phyloP scores from a whole-genome alignment of 2,113 vertebrate species.

The Eleginops maclovinus region DNA sequence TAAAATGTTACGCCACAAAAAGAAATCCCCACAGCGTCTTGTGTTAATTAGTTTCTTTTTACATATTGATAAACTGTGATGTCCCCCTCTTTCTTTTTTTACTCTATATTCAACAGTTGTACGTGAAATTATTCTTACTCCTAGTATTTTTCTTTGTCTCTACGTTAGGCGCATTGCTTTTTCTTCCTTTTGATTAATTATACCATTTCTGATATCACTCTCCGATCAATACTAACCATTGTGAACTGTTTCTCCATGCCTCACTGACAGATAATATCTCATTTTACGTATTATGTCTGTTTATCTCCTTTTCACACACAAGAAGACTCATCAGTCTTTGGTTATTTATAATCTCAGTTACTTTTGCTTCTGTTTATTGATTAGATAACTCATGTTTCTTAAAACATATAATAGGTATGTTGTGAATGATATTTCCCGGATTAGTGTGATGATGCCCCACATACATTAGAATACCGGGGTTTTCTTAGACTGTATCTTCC shows the following conservation, averaged over 20 bases:
- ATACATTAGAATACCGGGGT: not conserved
- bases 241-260: not conserved
- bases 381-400: not conserved
- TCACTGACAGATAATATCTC: constrained; percentile 42
- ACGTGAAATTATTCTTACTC: not conserved
- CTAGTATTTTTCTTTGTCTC: not conserved
- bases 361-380: not conserved
- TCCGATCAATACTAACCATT: constrained; percentile 43
- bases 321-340: constrained; percentile 15
- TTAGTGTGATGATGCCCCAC: not conserved
- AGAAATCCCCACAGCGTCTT: not conserved
- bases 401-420: not conserved
- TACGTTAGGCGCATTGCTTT: not conserved
- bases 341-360: not conserved
- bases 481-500: not conserved
- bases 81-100: not conserved
- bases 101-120: not conserved
- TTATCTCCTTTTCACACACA: constrained; percentile 45
- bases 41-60: not conserved
- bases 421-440: not conserved
- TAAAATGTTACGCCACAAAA: not conserved
- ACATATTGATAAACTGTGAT: not conserved
- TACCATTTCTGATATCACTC: constrained; percentile 7
- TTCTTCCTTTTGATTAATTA: not conserved
- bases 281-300: constrained; percentile 39